Base-by-base conservation (phyloP, 2,113 vertebrate species). In the Callithrix jacchus region DNA sequence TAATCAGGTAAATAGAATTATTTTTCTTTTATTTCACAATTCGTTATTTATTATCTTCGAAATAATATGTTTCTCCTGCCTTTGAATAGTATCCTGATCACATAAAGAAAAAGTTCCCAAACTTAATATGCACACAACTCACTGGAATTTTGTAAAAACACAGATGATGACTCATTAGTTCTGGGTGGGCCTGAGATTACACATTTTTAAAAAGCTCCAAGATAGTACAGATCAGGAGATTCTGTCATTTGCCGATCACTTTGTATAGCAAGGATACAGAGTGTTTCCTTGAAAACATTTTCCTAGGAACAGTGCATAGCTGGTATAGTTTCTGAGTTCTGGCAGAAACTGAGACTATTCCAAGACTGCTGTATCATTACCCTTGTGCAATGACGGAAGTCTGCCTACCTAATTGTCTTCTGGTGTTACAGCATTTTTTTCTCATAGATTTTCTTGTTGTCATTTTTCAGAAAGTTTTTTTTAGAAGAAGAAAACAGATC, bases 111-210 rank as follows among this genome's bases (percentile, higher is more conserved):
- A 18, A 4, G 16, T 66, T 80, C 0, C 5, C 56, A 45, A 68
- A 52, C 20, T 61, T 16, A 27, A 13, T 6, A 27, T 12, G 32
- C 5, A n/a, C 1, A 20, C 6, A 71, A 30, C 16, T 35, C 40
- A 18, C 47, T 42, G 9, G 12, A 17, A 54, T 47, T 32, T 61
- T 61, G 3, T 64, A 25, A n/a, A n/a, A 47, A 68, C 16, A 32
- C 52, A 61, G 54, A 42, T 23, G 12, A 11, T 9, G 27, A 64
- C 64, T 35, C 23, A 45, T 23, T 9, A 23, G 1, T 7, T 32
- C 45, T 5, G 2, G 1, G 2, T 30, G 49, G 20, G 3, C 13
- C 10, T 8, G 30, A 68, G 70, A 30, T n/a, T 27, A n/a, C 6
- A 30, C 56, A 12, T 21, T 20, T 89, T 56, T n/a, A 16, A 42